A percentile compares a stretch with the other conserved stretches of the same genome.
Conservation (phyloP, 1,140 invertebrate genomes). For the Drosophila ercepeae region DNA sequence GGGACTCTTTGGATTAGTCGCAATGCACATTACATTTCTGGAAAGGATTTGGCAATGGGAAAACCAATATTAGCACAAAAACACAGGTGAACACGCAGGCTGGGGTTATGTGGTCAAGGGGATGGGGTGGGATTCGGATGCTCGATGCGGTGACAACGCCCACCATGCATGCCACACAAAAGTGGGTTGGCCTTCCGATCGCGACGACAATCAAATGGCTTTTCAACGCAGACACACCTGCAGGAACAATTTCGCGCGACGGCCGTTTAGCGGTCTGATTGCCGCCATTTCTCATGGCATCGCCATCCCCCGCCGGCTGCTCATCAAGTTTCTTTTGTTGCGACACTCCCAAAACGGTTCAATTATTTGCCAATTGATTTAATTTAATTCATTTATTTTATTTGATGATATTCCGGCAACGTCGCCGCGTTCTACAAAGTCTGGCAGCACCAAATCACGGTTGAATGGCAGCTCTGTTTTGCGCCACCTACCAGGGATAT, state of each 20-base stretch:
- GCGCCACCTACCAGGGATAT: no score
- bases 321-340: conserved; percentile 9
- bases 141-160: conserved; percentile 57
- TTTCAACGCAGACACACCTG: conserved; percentile 52
- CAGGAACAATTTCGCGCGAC: conserved; percentile 58
- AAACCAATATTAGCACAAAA: conserved; percentile 31
- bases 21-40: conserved; percentile 73
- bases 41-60: conserved; percentile 31
- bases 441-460: no score
- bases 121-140: conserved; percentile 23
- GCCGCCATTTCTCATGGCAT: conserved; percentile 44
- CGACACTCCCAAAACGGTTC: conserved; percentile 29
- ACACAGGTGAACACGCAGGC: conserved; percentile 31
- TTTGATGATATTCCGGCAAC: no score
- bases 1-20: conserved; percentile 75
- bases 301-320: conserved; percentile 43
- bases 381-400: conserved; percentile 6
- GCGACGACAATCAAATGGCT: conserved; percentile 20
- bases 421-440: no score
- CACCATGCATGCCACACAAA: conserved; percentile 42
- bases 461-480: no score
- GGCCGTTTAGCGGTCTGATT: conserved; percentile 47
- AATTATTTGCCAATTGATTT: conserved; percentile 30
- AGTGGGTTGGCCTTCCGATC: conserved; percentile 57
- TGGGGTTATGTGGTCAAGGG: conserved; percentile 2